Percentiles rank a stretch among this genome's conserved stretches.
These are phyloP conservation scores for Arrhopalites spinosus DNA, from an alignment of 2,888 invertebrate genomes.

Conservation along the genomic window DNA sequence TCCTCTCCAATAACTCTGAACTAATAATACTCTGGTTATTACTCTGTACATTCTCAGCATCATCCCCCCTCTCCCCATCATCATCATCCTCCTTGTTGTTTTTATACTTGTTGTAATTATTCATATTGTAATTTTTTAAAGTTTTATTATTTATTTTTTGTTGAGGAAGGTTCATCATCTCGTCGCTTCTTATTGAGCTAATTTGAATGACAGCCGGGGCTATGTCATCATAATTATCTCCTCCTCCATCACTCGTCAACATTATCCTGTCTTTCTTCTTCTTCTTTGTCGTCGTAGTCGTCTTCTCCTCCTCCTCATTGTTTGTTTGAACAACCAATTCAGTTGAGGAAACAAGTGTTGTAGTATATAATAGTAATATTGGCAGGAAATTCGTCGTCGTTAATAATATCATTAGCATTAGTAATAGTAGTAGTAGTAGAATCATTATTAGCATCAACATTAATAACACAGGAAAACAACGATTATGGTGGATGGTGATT, in stretches of 20 bases:
- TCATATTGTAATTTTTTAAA: too few species aligned
- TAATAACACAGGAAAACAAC: conserved; percentile 38
- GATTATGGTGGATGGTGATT: conserved; percentile 31
- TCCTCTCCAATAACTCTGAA: too few species aligned
- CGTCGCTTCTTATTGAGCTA: too few species aligned
- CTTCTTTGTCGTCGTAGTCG: background rate
- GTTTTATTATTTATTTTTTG: too few species aligned
- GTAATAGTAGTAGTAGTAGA: conserved; percentile 31
- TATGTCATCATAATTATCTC: too few species aligned
- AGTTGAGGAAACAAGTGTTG: conserved; percentile 23
- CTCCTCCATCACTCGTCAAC: too few species aligned
- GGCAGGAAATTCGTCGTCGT: conserved; percentile 46
- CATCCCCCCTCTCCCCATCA: background rate
- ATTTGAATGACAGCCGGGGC: too few species aligned
- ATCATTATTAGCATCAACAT: conserved; percentile 40
- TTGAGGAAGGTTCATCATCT: too few species aligned
- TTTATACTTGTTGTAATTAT: too few species aligned
- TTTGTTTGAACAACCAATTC: conserved; percentile 21
- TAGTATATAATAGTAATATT: conserved; percentile 37
- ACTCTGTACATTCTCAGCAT: background rate
- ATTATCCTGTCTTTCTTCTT: background rate
- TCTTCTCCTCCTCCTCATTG: conserved; percentile 16
- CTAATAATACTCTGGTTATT: background rate
- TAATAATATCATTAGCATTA: conserved; percentile 26
- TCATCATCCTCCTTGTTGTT: background rate